These are phyloP conservation scores for Rhagophthalmus giganteus DNA, from an alignment of 2,888 invertebrate genomes.

Conservation along the genomic window DNA sequence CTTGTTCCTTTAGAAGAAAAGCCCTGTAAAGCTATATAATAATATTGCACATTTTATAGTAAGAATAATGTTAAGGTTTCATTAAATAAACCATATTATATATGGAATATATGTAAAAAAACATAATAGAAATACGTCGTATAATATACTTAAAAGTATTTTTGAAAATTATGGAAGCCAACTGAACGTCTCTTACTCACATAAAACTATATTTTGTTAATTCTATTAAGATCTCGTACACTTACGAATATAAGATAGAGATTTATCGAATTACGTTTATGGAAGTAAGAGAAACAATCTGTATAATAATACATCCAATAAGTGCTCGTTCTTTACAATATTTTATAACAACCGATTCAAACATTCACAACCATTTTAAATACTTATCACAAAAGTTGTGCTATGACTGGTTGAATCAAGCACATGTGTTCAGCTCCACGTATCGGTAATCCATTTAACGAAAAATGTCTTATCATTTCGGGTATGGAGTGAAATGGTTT, in stretches of 20 bases:
- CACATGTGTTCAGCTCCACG: conserved; percentile 96
- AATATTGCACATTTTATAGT: conserved; percentile 43
- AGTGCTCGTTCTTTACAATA: conserved; percentile 15
- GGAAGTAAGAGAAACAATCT: conserved; percentile 12
- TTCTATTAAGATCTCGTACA: not conserved
- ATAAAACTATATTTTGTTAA: conserved; percentile 7
- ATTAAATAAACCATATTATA: conserved; percentile 35
- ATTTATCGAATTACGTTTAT: conserved; percentile 3
- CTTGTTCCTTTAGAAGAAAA: too few species aligned
- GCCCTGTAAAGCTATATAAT: conserved; percentile 29
- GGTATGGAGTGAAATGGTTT: conserved; percentile 91
- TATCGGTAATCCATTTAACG: conserved; percentile 89
- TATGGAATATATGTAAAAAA: conserved; percentile 33
- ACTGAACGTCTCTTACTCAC: conserved; percentile 21
- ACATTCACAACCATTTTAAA: conserved; percentile 27
- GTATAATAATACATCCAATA: conserved; percentile 10
- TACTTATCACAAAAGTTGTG: conserved; percentile 68
- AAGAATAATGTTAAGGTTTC: too few species aligned
- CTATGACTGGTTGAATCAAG: conserved; percentile 87
- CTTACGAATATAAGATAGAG: conserved; percentile 1
- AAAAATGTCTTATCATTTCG: conserved; percentile 93
- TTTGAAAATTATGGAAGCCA: conserved; percentile 35
- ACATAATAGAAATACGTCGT: conserved; percentile 16
- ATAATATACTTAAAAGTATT: conserved; percentile 8
- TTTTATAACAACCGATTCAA: conserved; percentile 5